Percentiles rank a stretch among this genome's conserved stretches.
phyloP scores from a whole-genome alignment of 2,113 vertebrate genomes.

The Callopanchax toddi region DNA sequence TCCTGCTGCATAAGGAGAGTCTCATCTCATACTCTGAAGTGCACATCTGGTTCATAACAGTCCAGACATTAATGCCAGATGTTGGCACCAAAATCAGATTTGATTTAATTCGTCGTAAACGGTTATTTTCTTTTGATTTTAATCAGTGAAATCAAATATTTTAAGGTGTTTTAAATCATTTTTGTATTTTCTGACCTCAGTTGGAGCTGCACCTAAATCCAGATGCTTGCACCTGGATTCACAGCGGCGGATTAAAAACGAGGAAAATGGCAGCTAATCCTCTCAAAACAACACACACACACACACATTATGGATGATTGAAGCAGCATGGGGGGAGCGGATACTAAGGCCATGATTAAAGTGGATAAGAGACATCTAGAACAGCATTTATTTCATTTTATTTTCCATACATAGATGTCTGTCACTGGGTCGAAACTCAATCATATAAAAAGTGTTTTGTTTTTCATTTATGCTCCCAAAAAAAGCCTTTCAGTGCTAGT shows the following conservation, averaged over 20 bases:
- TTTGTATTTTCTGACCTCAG: background rate
- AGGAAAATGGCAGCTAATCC: constrained; percentile 34
- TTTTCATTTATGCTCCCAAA: constrained; percentile 26
- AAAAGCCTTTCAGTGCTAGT: constrained; percentile 72
- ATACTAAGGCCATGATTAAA: constrained; percentile 72
- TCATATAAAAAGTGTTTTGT: constrained; percentile 74
- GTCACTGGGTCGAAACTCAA: constrained; percentile 57
- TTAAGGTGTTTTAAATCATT: background rate
- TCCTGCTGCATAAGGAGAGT: constrained; percentile 26
- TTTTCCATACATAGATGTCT: constrained; percentile 48
- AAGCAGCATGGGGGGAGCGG: constrained; percentile 40
- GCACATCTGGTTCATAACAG: constrained; percentile 5
- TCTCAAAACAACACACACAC: constrained; percentile 22
- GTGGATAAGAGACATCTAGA: constrained; percentile 52
- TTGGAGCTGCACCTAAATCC: constrained; percentile 10
- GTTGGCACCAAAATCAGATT: background rate
- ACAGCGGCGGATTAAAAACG: constrained; percentile 15
- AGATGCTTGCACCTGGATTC: constrained; percentile 11
- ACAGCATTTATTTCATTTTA: constrained; percentile 60
- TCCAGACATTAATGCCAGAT: constrained; percentile 12
- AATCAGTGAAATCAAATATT: constrained; percentile 4
- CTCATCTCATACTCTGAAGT: constrained; percentile 6
- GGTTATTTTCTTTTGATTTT: constrained; percentile 1
- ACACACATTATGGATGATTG: constrained; percentile 30
- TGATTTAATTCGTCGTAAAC: background rate